Percentiles rank a stretch among this genome's conserved stretches.
Evolutionary conservation across 1,140 invertebrate genomes (phyloP).

Genomic region (Zaprionus vittiger): DNA sequence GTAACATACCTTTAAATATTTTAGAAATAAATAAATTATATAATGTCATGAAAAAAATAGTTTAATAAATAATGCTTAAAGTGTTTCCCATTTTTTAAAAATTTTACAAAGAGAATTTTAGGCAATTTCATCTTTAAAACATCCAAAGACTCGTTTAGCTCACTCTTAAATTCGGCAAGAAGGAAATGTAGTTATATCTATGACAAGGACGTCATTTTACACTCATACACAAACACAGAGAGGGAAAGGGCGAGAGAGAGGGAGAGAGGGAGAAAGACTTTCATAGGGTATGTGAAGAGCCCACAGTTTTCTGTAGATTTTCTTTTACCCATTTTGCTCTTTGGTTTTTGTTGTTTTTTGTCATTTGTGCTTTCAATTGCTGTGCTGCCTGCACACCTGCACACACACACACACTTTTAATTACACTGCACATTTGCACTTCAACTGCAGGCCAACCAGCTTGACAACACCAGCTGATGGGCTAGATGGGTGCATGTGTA

Average conservation of each 20-base stretch:
- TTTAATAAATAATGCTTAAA: background rate
- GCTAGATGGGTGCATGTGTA: background rate
- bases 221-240: background rate
- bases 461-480: slow-evolving; percentile 55
- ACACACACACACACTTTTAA: slow-evolving; percentile 71
- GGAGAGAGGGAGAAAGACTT: background rate
- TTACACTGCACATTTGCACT: slow-evolving; percentile 81
- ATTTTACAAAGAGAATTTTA: background rate
- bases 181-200: slow-evolving; percentile 30
- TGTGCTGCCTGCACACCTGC: slow-evolving; percentile 40
- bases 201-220: slow-evolving; percentile 33
- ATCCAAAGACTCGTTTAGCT: background rate
- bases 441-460: slow-evolving; percentile 65
- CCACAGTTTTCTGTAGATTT: slow-evolving; percentile 19
- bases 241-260: too few relatives aligned
- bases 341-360: slow-evolving; percentile 37
- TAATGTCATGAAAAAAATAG: background rate
- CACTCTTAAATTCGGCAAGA: background rate
- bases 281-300: slow-evolving; percentile 19
- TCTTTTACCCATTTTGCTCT: slow-evolving; percentile 16
- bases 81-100: background rate
- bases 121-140: background rate
- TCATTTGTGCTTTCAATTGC: slow-evolving; percentile 68
- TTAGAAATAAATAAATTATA: background rate
- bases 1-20: background rate